Conservation (phyloP, 2,888 invertebrate species). For the Phortica magna region DNA sequence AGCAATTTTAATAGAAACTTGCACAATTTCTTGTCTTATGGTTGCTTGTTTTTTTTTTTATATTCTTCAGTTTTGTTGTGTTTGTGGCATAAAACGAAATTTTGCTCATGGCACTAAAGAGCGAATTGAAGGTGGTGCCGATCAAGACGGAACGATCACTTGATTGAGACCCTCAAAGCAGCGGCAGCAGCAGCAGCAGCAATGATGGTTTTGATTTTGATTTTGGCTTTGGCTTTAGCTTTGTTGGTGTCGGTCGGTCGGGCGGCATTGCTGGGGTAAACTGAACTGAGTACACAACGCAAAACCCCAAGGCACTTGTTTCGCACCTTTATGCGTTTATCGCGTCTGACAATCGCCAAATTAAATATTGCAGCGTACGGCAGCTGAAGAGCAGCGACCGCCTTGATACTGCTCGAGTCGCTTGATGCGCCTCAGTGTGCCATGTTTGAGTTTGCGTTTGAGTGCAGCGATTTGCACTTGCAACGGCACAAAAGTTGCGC, state of each 20-base stretch:
- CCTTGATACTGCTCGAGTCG: background rate
- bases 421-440: background rate
- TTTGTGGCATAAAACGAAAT: background rate
- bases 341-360: slow-evolving; percentile 52
- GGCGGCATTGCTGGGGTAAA: no score
- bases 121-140: slow-evolving; percentile 28
- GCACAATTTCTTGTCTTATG: background rate
- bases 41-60: slow-evolving; percentile 1
- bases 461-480: background rate
- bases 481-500: slow-evolving; percentile 19
- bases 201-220: background rate
- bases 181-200: slow-evolving; percentile 37
- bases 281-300: slow-evolving; percentile 26
- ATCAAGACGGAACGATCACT: slow-evolving; percentile 29
- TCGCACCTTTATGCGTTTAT: slow-evolving; percentile 65
- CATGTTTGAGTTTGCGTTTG: no score
- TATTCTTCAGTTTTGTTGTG: background rate
- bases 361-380: slow-evolving; percentile 48
- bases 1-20: slow-evolving; percentile 30
- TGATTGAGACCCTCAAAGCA: slow-evolving; percentile 35
- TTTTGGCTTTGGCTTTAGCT: no score
- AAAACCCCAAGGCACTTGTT: slow-evolving; percentile 62
- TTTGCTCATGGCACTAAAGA: background rate
- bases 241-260: no score
- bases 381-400: slow-evolving; percentile 22